Conservation (phyloP, 2,113 vertebrate genomes). For the Barnardius zonarius region DNA sequence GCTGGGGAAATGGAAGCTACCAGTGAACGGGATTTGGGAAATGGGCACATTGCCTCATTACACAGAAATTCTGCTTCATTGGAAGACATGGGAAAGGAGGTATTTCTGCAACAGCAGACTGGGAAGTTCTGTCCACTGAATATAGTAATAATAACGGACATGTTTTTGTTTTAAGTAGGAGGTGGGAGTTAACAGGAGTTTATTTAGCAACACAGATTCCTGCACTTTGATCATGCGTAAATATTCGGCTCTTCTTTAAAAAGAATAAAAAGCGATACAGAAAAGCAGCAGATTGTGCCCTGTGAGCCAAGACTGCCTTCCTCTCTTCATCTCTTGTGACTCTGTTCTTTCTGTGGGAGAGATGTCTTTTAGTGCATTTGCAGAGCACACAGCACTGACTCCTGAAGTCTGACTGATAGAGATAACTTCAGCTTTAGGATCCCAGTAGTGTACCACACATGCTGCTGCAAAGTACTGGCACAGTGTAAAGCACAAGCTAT, state of each 20-base stretch:
- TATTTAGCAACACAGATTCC: conserved; percentile 32
- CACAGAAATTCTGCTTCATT: not conserved
- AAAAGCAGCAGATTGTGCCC: not conserved
- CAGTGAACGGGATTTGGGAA: not conserved
- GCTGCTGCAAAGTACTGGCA: not conserved
- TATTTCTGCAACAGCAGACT: not conserved
- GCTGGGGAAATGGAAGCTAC: not conserved
- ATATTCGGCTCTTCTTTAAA: conserved; percentile 9
- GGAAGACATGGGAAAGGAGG: not conserved
- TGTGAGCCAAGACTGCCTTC: not conserved
- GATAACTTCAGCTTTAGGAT: not conserved
- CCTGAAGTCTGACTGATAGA: not conserved
- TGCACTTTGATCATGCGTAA: not conserved
- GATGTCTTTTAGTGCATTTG: not conserved
- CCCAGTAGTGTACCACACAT: not conserved
- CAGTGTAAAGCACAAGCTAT: not conserved
- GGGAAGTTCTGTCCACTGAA: not conserved
- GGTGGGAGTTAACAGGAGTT: not conserved
- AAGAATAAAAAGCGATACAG: not conserved
- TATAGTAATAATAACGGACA: not conserved
- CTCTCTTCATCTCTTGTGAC: not conserved
- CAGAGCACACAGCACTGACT: not conserved
- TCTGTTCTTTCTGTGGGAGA: not conserved
- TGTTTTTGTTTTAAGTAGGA: not conserved
- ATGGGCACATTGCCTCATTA: not conserved